Evolutionary conservation across 1,140 invertebrate species (phyloP).

Genomic region (Neodiprion lecontei): DNA sequence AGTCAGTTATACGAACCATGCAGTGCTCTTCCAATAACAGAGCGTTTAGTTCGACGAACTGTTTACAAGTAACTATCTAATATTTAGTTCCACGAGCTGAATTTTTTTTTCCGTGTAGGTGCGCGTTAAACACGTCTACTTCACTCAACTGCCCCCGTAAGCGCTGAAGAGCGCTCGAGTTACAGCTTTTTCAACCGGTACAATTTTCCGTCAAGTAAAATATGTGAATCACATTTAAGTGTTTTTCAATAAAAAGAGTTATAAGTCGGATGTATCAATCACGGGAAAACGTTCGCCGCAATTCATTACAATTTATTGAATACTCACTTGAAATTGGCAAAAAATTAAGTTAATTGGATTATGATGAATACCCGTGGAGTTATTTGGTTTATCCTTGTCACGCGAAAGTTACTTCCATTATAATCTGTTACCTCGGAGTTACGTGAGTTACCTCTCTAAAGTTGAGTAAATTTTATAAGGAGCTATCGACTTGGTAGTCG

Average conservation of each 20-base stretch:
- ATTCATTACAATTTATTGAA: background rate
- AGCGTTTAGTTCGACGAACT: too few relatives aligned
- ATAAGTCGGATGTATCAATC: background rate
- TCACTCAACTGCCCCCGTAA: background rate
- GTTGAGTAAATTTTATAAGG: background rate
- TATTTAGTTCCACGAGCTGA: too few relatives aligned
- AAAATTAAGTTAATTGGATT: background rate
- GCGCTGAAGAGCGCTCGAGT: too few relatives aligned
- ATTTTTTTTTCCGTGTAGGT: too few relatives aligned
- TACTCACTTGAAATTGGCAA: background rate
- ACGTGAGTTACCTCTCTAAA: background rate
- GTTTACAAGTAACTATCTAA: too few relatives aligned
- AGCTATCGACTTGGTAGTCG: background rate
- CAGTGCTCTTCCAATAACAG: too few relatives aligned
- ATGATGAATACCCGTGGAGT: background rate
- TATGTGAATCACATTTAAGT: too few relatives aligned
- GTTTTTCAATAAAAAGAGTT: too few relatives aligned
- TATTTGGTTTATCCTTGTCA: background rate
- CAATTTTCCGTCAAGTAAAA: too few relatives aligned
- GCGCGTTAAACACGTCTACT: background rate
- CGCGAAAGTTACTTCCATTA: background rate
- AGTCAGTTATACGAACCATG: too few relatives aligned
- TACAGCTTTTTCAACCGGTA: too few relatives aligned
- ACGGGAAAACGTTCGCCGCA: background rate
- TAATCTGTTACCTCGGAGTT: background rate